These are phyloP conservation scores for Gephyroberyx darwinii DNA, from an alignment of 2,797 vertebrate species.

Conservation along the genomic window DNA sequence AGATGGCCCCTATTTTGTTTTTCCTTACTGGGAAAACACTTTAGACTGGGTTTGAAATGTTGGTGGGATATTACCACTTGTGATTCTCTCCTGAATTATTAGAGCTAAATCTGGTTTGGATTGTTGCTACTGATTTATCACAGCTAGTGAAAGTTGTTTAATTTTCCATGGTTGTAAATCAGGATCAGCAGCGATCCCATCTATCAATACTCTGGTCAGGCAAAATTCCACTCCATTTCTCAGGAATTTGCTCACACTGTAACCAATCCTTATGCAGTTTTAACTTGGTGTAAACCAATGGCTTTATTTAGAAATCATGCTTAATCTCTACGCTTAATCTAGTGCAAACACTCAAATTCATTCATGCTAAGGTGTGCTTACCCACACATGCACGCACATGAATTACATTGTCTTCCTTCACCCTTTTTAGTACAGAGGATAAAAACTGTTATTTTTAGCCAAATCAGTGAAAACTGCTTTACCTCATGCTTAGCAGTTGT, in stretches of 20 bases:
- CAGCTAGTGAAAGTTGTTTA: conserved; percentile 51
- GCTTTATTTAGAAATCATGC: conserved; percentile 42
- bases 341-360: neutral
- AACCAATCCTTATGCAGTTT: conserved; percentile 13
- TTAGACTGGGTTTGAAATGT: neutral
- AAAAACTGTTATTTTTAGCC: neutral
- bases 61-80: neutral
- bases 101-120: conserved; percentile 47
- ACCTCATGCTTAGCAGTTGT: neutral
- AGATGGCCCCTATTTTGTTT: neutral
- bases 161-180: conserved; percentile 72
- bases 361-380: neutral
- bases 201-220: conserved; percentile 47
- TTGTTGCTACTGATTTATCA: conserved; percentile 52
- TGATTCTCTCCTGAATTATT: conserved; percentile 19
- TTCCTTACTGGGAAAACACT: neutral
- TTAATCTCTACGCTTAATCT: conserved; percentile 16
- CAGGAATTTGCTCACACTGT: conserved; percentile 47
- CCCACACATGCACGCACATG: neutral
- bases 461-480: neutral
- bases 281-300: conserved; percentile 12
- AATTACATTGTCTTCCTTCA: neutral
- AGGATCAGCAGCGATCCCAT: conserved; percentile 60
- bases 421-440: conserved; percentile 1
- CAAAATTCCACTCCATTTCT: conserved; percentile 44